Base-by-base conservation (phyloP, 1,140 invertebrate genomes). In the Tachypleus tridentatus region DNA sequence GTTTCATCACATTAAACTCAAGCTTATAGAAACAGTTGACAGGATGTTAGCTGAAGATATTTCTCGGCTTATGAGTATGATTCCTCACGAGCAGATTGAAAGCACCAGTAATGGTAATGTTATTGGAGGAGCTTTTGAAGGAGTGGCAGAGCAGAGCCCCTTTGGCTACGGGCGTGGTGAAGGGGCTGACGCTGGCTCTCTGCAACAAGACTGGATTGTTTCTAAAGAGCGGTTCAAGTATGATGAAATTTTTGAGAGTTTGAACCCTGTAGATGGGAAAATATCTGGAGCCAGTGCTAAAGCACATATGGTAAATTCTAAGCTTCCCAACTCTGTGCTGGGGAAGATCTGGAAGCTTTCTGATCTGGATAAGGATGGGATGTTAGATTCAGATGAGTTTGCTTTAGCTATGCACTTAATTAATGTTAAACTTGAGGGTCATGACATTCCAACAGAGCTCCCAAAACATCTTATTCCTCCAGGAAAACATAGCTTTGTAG, bases 381-480 rank as follows among this genome's bases (percentile, higher is more conserved):
- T 91, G 79, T 79, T 98, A 58, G 97, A 99, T 79, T 76, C 83
- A 0, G 97, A 99, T 72, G 97, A 99, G 81, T 99, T 98, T 80
- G 97, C 97, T 10, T 82, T 99, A 60, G 94, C 97, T 2, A 96
- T 97, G 88, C 95, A 99, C 81, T 84, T 99, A 74, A 98, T 99
- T 72, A 87, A 89, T 71, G 85, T 97, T 50, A 95, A 96, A 82
- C 81, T 96, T 62, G 90, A 95, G 69, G 94, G 93, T 58, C 87
- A 95, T 77, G 97, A 99, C 77, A 79, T 99, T 67, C 97, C 97
- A 4, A 75, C 82, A 5, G 85, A 89, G 69, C 80, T 99, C 70
- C 97, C 97, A 0, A 82, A 85, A 56, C 97, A 99, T 80, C 83
- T 99, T 67, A 80, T 98, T 67, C 97, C 97, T 57, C 97, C 97